Percentiles rank a stretch among this genome's conserved stretches.
phyloP scores from a whole-genome alignment of 2,888 invertebrate genomes.

The Entomobrya multifasciata region DNA sequence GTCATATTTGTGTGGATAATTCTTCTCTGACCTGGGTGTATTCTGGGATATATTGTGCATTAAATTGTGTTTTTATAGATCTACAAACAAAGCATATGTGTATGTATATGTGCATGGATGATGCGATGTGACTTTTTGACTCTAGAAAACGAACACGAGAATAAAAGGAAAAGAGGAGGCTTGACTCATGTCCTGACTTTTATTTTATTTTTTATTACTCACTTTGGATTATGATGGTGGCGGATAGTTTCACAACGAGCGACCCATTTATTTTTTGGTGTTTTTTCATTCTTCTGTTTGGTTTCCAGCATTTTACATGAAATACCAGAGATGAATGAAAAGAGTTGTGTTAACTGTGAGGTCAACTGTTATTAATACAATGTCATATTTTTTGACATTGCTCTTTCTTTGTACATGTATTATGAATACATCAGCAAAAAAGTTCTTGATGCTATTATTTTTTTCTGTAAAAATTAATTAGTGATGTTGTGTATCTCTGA shows the following conservation, averaged over 20 bases:
- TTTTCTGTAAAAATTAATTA: constrained; percentile 1
- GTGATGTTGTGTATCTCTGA: too few relatives aligned
- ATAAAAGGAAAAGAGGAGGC: constrained; percentile 42
- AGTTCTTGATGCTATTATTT: too few relatives aligned
- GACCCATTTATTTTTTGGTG: constrained; percentile 59
- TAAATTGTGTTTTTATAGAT: constrained; percentile 53
- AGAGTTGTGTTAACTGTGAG: too few relatives aligned
- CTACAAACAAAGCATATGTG: too few relatives aligned
- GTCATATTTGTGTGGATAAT: not conserved
- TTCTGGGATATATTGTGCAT: not conserved
- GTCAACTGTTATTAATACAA: too few relatives aligned
- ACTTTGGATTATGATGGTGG: constrained; percentile 71
- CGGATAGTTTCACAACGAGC: constrained; percentile 59
- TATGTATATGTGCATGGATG: too few relatives aligned
- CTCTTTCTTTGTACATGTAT: not conserved
- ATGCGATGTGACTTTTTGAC: constrained; percentile 36
- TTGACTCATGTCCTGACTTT: constrained; percentile 70
- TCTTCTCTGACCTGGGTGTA: not conserved
- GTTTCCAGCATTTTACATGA: not conserved
- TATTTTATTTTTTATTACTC: constrained; percentile 71
- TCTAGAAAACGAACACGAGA: constrained; percentile 2
- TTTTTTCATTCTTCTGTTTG: constrained; percentile 21
- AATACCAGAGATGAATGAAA: constrained; percentile 9
- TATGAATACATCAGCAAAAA: too few relatives aligned
- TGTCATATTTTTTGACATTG: not conserved